Evolutionary conservation across 2,797 vertebrate species (phyloP), one percentile per base, ranked within the genome.

Genomic region (Characodon lateralis): DNA sequence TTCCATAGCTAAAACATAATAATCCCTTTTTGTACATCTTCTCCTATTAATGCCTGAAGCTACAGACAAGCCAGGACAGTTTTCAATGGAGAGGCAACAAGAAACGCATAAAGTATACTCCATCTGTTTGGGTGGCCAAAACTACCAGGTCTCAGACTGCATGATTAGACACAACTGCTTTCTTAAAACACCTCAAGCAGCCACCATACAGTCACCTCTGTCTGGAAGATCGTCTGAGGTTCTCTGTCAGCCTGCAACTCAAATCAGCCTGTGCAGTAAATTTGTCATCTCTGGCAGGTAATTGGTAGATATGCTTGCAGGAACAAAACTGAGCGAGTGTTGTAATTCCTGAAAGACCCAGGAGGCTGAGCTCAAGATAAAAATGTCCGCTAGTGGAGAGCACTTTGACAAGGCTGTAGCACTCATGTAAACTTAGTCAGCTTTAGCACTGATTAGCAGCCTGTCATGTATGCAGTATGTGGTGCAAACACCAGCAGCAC

Each of bases 41-140:
- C 79, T 87, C 65, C 72, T 87, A 86, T 91, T 87, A 88, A 87
- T 73, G 88, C 94, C 92, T 51, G 26, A 68, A 93, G 93, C 89
- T 74, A 79, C 85, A 89, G 87, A 90, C 94, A 94, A 92, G 94
- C 94, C 73, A 59, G 93, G 91, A 92, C 95, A 59, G 8, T 48
- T 70, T 87, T 80, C 59, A 41, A 78, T 58, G 51, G 61, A n/a
- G 14, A 71, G 41, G 72, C 83, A 76, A 61, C 35, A 2, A 72
- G 28, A 65, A 68, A 79, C 39, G 61, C 22, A 18, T 53, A 5
- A 51, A 26, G 71, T 18, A 41, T 53, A 72, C 28, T 77, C 28
- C 72, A 48, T 86, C 74, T 85, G 88, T 94, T 90, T 93, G 89
- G 82, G 83, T 92, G 91, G 90, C 90, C 89, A 81, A 70, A 77